phyloP scores from a whole-genome alignment of 2,113 vertebrate species.

The Cygnus buccinator region DNA sequence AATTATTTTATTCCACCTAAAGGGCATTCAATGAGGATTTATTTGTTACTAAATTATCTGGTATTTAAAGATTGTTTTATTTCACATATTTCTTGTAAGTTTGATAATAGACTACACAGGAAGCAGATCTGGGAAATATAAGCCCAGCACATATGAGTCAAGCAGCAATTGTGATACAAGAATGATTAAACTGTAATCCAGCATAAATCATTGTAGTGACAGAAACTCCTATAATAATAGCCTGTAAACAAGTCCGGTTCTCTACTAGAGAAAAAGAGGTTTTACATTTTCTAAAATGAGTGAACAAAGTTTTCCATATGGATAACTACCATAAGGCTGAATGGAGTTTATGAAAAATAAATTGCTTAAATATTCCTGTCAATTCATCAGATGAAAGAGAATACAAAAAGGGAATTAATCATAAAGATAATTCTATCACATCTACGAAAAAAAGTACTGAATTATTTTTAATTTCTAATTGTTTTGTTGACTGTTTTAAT shows the following conservation, averaged over 20 bases:
- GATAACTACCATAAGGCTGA: background rate
- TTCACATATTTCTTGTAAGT: background rate
- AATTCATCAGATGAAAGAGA: background rate
- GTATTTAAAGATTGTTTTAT: background rate
- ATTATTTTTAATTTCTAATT: background rate
- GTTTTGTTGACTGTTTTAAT: background rate
- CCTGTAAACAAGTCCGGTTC: background rate
- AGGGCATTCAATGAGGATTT: background rate
- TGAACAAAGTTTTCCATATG: constrained; percentile 1
- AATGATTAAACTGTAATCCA: background rate
- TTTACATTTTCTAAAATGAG: background rate
- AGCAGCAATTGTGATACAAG: background rate
- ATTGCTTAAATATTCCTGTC: background rate
- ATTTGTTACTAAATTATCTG: accelerated
- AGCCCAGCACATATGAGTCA: background rate
- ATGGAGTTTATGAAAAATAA: constrained; percentile 11
- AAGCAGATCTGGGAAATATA: background rate
- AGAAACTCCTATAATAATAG: background rate
- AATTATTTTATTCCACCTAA: background rate
- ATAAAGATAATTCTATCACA: background rate
- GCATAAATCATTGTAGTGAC: background rate
- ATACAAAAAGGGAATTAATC: constrained; percentile 1
- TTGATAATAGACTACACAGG: background rate
- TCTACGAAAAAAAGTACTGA: background rate
- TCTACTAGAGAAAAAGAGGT: background rate